A percentile compares a stretch with the other conserved stretches of the same genome.
Evolutionary conservation across 2,113 vertebrate species (phyloP).

Genomic region (Cynoglossus semilaevis): DNA sequence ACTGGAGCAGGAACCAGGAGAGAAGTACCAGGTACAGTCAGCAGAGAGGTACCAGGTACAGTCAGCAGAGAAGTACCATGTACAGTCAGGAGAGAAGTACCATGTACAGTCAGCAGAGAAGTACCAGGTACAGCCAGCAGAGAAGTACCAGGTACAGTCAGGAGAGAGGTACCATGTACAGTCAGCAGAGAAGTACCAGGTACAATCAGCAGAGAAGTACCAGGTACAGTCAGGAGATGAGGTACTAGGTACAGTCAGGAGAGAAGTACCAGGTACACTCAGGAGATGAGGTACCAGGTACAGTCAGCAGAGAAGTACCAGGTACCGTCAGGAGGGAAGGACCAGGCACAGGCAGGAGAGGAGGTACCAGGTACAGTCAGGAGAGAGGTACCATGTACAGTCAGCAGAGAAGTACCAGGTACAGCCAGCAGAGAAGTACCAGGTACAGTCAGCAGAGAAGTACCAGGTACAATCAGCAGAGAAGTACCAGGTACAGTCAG

Average conservation of each 20-base stretch:
- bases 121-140: too few relatives aligned
- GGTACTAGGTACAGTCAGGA: too few relatives aligned
- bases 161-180: not conserved
- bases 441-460: not conserved
- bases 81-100: not conserved
- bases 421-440: not conserved
- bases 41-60: not conserved
- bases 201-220: not conserved
- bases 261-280: too few relatives aligned
- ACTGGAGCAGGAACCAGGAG: too few relatives aligned
- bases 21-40: not conserved
- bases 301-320: fast-evolving
- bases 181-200: not conserved
- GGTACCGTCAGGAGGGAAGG: not conserved
- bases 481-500: too few relatives aligned
- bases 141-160: too few relatives aligned
- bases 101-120: not conserved
- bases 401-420: not conserved
- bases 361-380: fast-evolving
- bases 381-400: not conserved
- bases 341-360: not conserved
- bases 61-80: too few relatives aligned
- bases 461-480: too few relatives aligned
- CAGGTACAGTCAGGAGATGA: not conserved
- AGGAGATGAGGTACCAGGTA: not conserved